Percentiles rank a stretch among this genome's conserved stretches.
phyloP scores from a whole-genome alignment of 2,888 invertebrate genomes.

The Galerucella pusilla region DNA sequence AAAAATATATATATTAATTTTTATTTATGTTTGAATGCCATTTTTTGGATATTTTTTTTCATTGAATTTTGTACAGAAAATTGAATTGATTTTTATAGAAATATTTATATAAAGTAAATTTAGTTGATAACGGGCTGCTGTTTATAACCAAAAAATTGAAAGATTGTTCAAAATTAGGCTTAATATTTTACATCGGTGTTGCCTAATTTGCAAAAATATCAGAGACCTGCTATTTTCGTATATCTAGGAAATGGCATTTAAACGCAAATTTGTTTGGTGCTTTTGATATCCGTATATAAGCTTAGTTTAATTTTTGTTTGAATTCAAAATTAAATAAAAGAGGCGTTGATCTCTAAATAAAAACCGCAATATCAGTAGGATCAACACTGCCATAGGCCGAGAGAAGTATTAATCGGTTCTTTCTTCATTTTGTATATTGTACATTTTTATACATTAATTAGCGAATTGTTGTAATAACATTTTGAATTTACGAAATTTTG shows the following conservation, averaged over 20 bases:
- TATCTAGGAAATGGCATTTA: constrained; percentile 18
- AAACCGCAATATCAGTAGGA: constrained; percentile 52
- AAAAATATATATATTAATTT: too few relatives aligned
- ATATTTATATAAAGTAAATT: too few relatives aligned
- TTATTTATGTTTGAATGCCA: background rate
- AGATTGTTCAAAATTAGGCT: too few relatives aligned
- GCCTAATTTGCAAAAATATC: background rate
- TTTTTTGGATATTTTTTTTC: background rate
- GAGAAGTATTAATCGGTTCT: constrained; percentile 40
- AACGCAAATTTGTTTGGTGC: constrained; percentile 24
- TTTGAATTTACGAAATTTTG: constrained; percentile 8
- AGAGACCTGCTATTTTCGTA: background rate
- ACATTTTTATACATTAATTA: constrained; percentile 46
- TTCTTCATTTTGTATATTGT: constrained; percentile 48
- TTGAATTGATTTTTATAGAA: too few relatives aligned
- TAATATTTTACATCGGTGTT: background rate
- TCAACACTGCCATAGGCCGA: constrained; percentile 57
- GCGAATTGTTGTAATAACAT: constrained; percentile 19
- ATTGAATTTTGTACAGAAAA: too few relatives aligned
- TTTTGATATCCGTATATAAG: constrained; percentile 26
- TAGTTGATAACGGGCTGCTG: too few relatives aligned
- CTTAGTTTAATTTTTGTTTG: constrained; percentile 25
- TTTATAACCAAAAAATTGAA: too few relatives aligned
- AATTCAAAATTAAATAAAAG: constrained; percentile 21
- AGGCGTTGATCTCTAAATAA: constrained; percentile 51